Conservation (phyloP, 2,888 invertebrate species). For the Coleophora deauratella region DNA sequence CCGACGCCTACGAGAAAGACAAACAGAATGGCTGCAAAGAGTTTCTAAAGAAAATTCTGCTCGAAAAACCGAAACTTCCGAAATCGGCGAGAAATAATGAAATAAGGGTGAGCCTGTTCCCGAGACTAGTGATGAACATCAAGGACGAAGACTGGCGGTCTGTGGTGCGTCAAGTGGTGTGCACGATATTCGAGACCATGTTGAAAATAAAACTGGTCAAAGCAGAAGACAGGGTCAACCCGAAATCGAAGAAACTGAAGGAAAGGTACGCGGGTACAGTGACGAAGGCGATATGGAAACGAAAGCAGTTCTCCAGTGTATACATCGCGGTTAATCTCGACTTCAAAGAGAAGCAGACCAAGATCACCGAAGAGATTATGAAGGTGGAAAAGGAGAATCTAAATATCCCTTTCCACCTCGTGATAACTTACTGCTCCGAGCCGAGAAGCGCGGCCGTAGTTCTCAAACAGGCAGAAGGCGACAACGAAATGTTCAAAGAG, state of each 20-base stretch:
- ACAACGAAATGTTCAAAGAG: constrained; percentile 28
- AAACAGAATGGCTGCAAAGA: constrained; percentile 22
- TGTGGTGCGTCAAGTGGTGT: constrained; percentile 25
- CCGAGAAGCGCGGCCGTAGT: constrained; percentile 24
- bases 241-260: constrained; percentile 26
- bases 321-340: constrained; percentile 17
- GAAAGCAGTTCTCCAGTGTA: constrained; percentile 29
- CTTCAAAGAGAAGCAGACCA: constrained; percentile 31
- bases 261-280: constrained; percentile 31
- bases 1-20: constrained; percentile 32
- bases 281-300: constrained; percentile 40
- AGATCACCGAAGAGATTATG: constrained; percentile 38
- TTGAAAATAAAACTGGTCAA: constrained; percentile 31
- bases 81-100: constrained; percentile 18
- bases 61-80: constrained; percentile 33
- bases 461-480: constrained; percentile 26
- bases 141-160: constrained; percentile 37
- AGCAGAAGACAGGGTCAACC: constrained; percentile 26
- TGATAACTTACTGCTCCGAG: constrained; percentile 24
- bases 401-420: constrained; percentile 32
- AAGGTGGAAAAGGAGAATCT: constrained; percentile 20
- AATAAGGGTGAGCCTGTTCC: constrained; percentile 30
- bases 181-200: constrained; percentile 36
- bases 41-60: constrained; percentile 35
- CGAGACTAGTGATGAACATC: constrained; percentile 27